These are phyloP conservation scores for Tangachromis dhanisi DNA, from an alignment of 2,113 vertebrate species.

Conservation along the genomic window DNA sequence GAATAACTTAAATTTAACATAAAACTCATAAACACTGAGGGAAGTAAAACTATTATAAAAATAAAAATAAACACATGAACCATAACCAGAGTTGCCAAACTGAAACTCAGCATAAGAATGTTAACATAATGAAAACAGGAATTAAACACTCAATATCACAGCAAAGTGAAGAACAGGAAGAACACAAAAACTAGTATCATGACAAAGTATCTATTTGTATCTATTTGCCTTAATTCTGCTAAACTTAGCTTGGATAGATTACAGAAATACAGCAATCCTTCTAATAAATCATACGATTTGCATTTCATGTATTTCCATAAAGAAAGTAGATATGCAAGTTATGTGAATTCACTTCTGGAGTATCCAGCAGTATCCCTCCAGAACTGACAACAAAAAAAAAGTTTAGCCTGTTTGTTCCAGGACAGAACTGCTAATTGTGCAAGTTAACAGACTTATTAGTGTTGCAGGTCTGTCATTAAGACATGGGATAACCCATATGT, in stretches of 20 bases:
- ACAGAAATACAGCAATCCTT: background rate
- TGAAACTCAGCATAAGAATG: background rate
- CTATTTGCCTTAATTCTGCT: background rate
- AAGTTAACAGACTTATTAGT: background rate
- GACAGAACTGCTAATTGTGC: background rate
- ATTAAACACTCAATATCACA: background rate
- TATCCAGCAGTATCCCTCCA: background rate
- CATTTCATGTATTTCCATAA: fast-evolving
- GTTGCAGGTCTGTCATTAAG: fast-evolving
- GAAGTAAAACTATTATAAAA: background rate
- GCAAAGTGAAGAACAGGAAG: no score
- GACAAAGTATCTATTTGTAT: background rate
- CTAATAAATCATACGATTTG: fast-evolving
- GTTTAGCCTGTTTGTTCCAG: background rate
- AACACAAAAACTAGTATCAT: fast-evolving
- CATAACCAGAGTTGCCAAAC: background rate
- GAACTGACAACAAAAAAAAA: fast-evolving
- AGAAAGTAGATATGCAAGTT: background rate
- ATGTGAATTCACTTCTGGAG: background rate
- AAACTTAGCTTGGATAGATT: background rate
- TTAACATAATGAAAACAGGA: background rate
- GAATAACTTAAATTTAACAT: background rate
- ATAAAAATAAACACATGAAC: background rate
- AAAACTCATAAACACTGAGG: background rate
- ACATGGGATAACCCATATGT: background rate